Percentiles rank a stretch among this genome's conserved stretches.
Evolutionary conservation across 2,113 vertebrate species (phyloP).

Genomic region (Cnemophilus loriae): DNA sequence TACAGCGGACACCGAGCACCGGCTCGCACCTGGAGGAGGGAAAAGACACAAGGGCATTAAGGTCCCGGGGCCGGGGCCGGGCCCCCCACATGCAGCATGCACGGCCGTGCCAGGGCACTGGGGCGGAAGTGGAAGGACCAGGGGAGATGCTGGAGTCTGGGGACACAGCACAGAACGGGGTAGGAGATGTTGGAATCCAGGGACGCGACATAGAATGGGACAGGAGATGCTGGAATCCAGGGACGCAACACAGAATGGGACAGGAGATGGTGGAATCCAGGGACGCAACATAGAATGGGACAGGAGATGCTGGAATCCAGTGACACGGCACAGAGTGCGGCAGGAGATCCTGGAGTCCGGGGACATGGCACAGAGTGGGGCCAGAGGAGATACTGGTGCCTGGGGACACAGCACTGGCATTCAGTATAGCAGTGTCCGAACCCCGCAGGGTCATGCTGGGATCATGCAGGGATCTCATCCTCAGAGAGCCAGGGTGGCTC

Average conservation of each 20-base stretch:
- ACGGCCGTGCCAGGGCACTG: background rate
- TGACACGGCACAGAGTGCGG: background rate
- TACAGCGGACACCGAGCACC: slow-evolving; percentile 96
- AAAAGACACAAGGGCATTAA: slow-evolving; percentile 79
- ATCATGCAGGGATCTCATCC: slow-evolving; percentile 13
- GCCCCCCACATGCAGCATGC: slow-evolving; percentile 61
- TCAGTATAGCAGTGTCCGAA: background rate
- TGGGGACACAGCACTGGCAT: background rate
- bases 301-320: background rate
- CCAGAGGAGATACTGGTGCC: background rate
- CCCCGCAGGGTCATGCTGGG: background rate
- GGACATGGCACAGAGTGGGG: background rate
- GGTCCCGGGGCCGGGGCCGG: slow-evolving; percentile 35
- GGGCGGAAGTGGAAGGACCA: background rate
- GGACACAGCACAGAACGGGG: background rate
- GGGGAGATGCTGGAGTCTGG: background rate
- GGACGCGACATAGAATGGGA: background rate
- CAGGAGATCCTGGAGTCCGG: background rate
- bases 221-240: background rate
- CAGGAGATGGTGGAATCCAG: background rate
- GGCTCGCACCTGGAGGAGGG: slow-evolving; percentile 93
- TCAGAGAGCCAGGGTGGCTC: background rate
- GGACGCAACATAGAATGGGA: background rate
- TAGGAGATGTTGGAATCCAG: background rate
- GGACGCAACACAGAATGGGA: background rate